Base-by-base conservation (phyloP, 2,113 vertebrate genomes). In the Rhizomys pruinosus region DNA sequence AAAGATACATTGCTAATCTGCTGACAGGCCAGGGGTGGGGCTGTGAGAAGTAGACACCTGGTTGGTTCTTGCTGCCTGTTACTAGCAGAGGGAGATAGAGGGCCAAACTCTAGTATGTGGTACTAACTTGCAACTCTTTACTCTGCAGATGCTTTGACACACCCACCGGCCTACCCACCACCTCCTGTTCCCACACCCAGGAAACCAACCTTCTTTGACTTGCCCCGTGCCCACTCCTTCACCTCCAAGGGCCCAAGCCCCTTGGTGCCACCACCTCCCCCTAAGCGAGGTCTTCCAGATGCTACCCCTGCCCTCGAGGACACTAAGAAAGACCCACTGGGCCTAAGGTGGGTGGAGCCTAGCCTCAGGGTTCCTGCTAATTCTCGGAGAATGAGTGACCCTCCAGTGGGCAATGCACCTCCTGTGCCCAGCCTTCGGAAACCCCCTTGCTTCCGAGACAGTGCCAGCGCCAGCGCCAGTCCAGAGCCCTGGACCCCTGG, bases 121-220 rank as follows among this genome's bases (percentile, higher is more conserved):
- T 6, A 64, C 63, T 29, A 20, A 15, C 39, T 20, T 22, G 15
- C 44, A 8, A 64, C n/a, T 76, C 61, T 68, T 27, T 81, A 29
- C 63, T 84, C 64, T 44, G 34, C 39, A 98, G 98, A 98, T 12
- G 81, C 85, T n/a, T 93, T 98, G 96, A 97, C 96, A 29, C 98
- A 98, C 27, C 99, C 99, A 0, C 99, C 99, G 3, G 96, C 98
- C 1, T 99, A 99, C 95, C 99, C 99, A 0, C 99, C 99, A 23
- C 99, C 99, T 0, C 99, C 99, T 0, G 97, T 99, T 66, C 99
- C 99, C 72, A 55, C 74, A 0, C 5, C 94, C 89, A 97, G 97
- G 96, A 98, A 98, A 93, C n/a, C 91, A 61, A 78, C 78, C 84
- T 96, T 95, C 79, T 81, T 86, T 0, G 85, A 97, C 27, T 23